Conservation (phyloP, 1,140 invertebrate genomes). For the Macrotrachela quadricornifera region DNA sequence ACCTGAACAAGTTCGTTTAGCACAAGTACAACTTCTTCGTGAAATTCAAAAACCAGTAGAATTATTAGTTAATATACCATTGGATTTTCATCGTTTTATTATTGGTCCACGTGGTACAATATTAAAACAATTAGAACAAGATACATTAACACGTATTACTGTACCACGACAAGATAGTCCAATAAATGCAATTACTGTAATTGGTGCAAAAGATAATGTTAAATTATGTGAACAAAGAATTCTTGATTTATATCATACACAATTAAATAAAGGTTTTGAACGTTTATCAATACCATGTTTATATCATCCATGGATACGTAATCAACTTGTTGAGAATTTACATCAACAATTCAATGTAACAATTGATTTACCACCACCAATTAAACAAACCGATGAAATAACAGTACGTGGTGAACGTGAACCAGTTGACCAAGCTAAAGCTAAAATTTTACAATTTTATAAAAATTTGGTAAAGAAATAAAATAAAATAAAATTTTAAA, state of each 20-base stretch:
- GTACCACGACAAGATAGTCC: constrained; percentile 64
- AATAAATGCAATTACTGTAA: constrained; percentile 69
- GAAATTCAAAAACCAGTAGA: too few species aligned
- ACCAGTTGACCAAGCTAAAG: constrained; percentile 62
- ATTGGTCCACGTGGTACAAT: constrained; percentile 80
- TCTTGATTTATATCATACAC: constrained; percentile 59
- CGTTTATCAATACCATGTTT: constrained; percentile 56
- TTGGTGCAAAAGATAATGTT: constrained; percentile 67
- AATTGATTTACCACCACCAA: constrained; percentile 78
- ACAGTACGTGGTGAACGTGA: constrained; percentile 86
- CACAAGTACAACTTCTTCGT: too few species aligned
- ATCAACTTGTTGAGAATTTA: constrained; percentile 51
- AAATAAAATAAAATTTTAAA: constrained; percentile 65
- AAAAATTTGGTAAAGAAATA: constrained; percentile 63
- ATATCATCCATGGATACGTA: constrained; percentile 79
- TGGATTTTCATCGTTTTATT: constrained; percentile 80
- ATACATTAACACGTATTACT: constrained; percentile 83
- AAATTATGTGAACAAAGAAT: constrained; percentile 48
- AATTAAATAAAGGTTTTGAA: constrained; percentile 62
- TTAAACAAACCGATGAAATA: constrained; percentile 73
- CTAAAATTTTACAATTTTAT: constrained; percentile 59
- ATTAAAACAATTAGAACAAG: constrained; percentile 71
- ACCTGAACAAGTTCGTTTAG: too few species aligned
- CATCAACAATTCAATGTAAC: constrained; percentile 58
- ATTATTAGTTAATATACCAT: too few species aligned